phyloP scores from a whole-genome alignment of 2,888 invertebrate species.

The Himalopsyche anomala region DNA sequence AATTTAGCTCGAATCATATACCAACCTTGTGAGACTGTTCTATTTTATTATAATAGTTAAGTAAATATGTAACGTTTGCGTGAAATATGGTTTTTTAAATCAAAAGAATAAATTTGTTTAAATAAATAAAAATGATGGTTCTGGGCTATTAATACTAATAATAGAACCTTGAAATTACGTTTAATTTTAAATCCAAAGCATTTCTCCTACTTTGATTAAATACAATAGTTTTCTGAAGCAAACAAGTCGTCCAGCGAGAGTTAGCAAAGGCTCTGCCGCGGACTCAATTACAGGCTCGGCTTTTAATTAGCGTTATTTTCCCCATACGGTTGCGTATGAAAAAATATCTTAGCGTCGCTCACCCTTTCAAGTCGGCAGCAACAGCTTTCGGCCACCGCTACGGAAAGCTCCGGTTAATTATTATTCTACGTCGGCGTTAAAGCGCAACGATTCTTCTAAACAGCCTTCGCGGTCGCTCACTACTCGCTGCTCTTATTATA shows the following conservation, averaged over 20 bases:
- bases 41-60: too few relatives aligned
- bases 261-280: conserved; percentile 12
- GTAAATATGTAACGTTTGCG: too few relatives aligned
- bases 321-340: conserved; percentile 24
- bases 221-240: neutral
- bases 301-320: conserved; percentile 62
- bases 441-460: conserved; percentile 32
- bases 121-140: too few relatives aligned
- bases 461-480: conserved; percentile 27
- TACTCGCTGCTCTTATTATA: conserved; percentile 50
- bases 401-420: conserved; percentile 37
- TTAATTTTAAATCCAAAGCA: too few relatives aligned
- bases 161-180: too few relatives aligned
- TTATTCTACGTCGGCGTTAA: neutral
- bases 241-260: neutral
- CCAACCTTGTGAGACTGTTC: too few relatives aligned
- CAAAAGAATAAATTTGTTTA: too few relatives aligned
- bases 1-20: too few relatives aligned
- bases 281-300: conserved; percentile 59
- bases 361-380: conserved; percentile 20
- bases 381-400: conserved; percentile 26
- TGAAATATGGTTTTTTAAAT: too few relatives aligned
- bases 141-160: too few relatives aligned
- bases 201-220: neutral
- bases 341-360: conserved; percentile 50